A percentile compares a stretch with the other conserved stretches of the same genome.
These are phyloP conservation scores for Tanypteryx hageni DNA, from an alignment of 2,888 invertebrate genomes.

Conservation along the genomic window DNA sequence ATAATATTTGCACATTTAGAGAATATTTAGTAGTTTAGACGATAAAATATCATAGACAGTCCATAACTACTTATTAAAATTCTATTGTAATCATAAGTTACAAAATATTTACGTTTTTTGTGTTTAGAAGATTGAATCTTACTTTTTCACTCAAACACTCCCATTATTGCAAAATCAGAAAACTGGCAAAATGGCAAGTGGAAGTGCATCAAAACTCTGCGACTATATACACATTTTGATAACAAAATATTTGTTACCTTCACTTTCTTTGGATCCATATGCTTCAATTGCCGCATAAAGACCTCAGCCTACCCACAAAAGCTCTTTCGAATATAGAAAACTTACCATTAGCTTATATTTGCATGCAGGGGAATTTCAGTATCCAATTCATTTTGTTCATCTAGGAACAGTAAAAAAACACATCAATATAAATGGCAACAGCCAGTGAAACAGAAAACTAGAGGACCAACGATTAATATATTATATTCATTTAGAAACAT, in stretches of 20 bases:
- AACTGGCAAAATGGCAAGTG: neutral
- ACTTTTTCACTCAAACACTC: neutral
- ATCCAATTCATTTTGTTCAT: neutral
- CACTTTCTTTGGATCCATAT: neutral
- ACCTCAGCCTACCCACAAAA: neutral
- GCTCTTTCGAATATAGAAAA: constrained; percentile 62
- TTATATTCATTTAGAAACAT: too few relatives aligned
- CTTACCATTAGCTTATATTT: constrained; percentile 16
- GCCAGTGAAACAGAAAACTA: too few relatives aligned
- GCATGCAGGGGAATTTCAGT: neutral
- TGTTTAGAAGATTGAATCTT: too few relatives aligned
- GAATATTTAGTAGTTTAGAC: too few relatives aligned
- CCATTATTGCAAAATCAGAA: neutral
- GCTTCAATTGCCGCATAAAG: neutral
- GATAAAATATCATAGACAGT: too few relatives aligned
- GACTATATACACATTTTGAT: neutral
- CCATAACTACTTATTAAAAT: too few relatives aligned
- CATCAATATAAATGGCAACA: too few relatives aligned
- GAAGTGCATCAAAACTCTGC: neutral
- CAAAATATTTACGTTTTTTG: too few relatives aligned
- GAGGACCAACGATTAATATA: too few relatives aligned
- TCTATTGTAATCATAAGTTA: too few relatives aligned
- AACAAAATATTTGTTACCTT: neutral
- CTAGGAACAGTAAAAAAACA: neutral
- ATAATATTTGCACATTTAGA: too few relatives aligned